phyloP scores from a whole-genome alignment of 2,888 invertebrate genomes.

The Acanthococcus lagerstroemiae region DNA sequence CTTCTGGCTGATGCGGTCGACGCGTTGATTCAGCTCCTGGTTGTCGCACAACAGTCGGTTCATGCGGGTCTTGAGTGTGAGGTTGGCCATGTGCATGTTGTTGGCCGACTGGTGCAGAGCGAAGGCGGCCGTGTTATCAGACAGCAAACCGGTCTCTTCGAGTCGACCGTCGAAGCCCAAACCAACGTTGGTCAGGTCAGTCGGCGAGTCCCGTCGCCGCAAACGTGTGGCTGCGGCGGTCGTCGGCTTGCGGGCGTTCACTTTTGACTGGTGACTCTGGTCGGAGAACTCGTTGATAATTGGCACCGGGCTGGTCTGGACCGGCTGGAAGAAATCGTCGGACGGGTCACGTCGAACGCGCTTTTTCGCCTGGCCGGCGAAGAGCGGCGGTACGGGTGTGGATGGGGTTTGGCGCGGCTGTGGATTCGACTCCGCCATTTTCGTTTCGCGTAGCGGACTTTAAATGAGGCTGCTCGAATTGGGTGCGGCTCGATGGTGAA shows the following conservation, averaged over 20 bases:
- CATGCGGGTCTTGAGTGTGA: slow-evolving; percentile 8
- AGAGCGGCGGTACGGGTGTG: no score
- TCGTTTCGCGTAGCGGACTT: no score
- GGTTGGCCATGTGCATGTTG: slow-evolving; percentile 9
- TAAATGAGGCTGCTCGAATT: no score
- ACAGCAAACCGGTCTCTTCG: no score
- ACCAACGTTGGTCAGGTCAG: not conserved
- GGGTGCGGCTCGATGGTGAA: no score
- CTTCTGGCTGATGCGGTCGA: not conserved
- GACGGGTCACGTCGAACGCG: no score
- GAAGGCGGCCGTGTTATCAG: slow-evolving; percentile 5
- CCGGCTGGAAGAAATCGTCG: no score
- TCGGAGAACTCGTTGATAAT: slow-evolving; percentile 14
- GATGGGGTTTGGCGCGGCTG: no score
- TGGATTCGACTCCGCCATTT: no score
- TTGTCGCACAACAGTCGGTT: slow-evolving; percentile 9
- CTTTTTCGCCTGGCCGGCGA: no score
- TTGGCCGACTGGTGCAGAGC: slow-evolving; percentile 8
- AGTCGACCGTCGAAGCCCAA: no score
- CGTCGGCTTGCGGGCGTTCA: not conserved
- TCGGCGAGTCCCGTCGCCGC: not conserved
- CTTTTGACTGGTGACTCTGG: not conserved
- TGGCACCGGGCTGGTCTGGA: slow-evolving; percentile 16
- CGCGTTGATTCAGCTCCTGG: slow-evolving; percentile 7
- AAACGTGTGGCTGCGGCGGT: not conserved